Evolutionary conservation across 2,113 vertebrate genomes (phyloP).

Genomic region (Athene cunicularia): DNA sequence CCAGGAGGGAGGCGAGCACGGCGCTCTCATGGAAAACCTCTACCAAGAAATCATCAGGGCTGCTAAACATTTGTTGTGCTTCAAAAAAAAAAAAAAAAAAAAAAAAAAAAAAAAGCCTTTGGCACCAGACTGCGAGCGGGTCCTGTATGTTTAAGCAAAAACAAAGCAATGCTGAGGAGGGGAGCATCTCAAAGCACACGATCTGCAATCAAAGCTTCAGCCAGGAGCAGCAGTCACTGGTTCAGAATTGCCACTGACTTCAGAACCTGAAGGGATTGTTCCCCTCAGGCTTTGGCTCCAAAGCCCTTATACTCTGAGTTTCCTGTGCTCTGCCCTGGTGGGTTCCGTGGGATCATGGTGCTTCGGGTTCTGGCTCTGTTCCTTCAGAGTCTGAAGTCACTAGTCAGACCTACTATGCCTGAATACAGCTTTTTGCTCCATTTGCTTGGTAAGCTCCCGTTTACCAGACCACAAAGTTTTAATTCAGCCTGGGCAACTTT

Average conservation of each 20-base stretch:
- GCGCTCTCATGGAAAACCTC: not conserved
- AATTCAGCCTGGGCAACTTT: not conserved
- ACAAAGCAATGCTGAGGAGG: not conserved
- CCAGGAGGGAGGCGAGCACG: rapidly evolving
- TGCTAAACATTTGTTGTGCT: not conserved
- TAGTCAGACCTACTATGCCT: not conserved
- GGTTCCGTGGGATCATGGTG: rapidly evolving
- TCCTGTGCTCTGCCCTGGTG: not conserved
- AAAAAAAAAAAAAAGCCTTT: not conserved
- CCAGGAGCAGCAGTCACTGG: not conserved
- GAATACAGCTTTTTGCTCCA: not conserved
- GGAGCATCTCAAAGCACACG: not conserved
- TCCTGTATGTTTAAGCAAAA: not conserved
- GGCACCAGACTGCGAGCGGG: rapidly evolving
- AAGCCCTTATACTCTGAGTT: not conserved
- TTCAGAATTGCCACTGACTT: not conserved
- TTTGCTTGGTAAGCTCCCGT: not conserved
- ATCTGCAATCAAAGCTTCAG: not conserved
- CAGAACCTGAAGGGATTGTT: not conserved
- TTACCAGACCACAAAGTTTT: not conserved
- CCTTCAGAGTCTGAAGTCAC: not conserved
- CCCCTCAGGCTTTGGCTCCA: not conserved
- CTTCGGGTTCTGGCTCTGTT: not conserved
- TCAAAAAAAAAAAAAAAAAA: not conserved
- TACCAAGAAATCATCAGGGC: not conserved